Conservation (phyloP, 2,888 invertebrate species). For the Hemithea aestivaria region DNA sequence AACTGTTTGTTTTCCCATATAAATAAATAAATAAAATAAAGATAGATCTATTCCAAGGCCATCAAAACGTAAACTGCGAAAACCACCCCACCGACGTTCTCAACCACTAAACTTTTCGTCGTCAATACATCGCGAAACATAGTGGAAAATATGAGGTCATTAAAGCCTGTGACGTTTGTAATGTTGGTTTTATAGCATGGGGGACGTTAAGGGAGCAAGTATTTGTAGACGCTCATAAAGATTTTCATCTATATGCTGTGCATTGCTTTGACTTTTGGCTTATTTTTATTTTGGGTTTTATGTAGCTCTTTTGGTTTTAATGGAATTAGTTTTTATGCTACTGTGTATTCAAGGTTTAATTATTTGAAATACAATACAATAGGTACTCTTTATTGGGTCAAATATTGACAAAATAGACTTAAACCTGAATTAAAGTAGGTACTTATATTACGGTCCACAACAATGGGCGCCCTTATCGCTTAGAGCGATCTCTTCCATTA, state of each 20-base stretch:
- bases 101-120: conserved; percentile 30
- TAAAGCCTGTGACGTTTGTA: conserved; percentile 40
- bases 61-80: neutral
- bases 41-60: no score
- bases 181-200: conserved; percentile 42
- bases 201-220: conserved; percentile 27
- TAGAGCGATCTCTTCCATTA: no score
- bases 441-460: no score
- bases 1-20: no score
- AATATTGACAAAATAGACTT: no score
- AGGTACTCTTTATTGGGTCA: no score
- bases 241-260: conserved; percentile 32
- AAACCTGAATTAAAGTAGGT: no score
- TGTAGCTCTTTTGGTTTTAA: conserved; percentile 10
- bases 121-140: conserved; percentile 43
- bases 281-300: conserved; percentile 14
- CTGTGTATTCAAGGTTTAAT: no score
- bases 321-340: neutral
- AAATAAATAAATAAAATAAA: no score
- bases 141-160: conserved; percentile 49
- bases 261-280: conserved; percentile 20
- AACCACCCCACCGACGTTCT: conserved; percentile 6
- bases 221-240: conserved; percentile 31
- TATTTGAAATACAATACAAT: no score
- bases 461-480: no score